Conservation (phyloP, 2,888 invertebrate species). For the Platypus cylindrus region DNA sequence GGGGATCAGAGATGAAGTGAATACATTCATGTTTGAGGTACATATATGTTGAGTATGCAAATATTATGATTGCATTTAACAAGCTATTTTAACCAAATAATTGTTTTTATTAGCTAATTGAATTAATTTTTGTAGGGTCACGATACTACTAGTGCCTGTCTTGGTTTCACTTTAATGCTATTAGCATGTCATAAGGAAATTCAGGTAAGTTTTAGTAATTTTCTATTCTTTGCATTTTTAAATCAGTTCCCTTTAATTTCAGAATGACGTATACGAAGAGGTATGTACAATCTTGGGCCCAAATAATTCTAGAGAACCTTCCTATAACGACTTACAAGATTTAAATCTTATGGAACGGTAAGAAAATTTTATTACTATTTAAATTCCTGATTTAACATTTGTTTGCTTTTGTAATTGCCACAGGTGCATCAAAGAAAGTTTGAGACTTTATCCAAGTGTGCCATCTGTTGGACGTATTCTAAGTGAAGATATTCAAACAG, state of each 20-base stretch:
- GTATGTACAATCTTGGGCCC: conserved; percentile 22
- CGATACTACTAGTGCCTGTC: conserved; percentile 22
- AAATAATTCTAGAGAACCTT: conserved; percentile 16
- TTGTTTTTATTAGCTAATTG: too few species aligned
- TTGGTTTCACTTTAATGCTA: conserved; percentile 19
- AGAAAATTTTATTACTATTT: neutral
- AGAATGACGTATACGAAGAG: conserved; percentile 20
- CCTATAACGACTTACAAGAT: conserved; percentile 26
- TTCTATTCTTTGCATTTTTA: conserved; percentile 1
- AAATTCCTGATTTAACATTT: too few species aligned
- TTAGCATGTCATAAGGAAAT: conserved; percentile 19
- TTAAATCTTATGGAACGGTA: conserved; percentile 29
- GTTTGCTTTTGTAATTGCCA: too few species aligned
- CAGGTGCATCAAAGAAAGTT: conserved; percentile 30
- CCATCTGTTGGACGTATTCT: conserved; percentile 28
- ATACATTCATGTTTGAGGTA: conserved; percentile 42
- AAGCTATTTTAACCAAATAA: neutral
- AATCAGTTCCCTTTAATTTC: conserved; percentile 3
- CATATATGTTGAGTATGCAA: neutral
- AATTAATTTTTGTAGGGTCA: conserved; percentile 20
- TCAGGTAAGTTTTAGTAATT: conserved; percentile 19
- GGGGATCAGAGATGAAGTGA: conserved; percentile 48
- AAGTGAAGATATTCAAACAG: conserved; percentile 22
- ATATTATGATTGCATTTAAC: too few species aligned
- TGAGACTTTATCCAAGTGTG: conserved; percentile 32